Evolutionary conservation across 2,888 invertebrate species (phyloP), one percentile per base, ranked within the genome.

Genomic region (Tetanocera ferruginea): DNA sequence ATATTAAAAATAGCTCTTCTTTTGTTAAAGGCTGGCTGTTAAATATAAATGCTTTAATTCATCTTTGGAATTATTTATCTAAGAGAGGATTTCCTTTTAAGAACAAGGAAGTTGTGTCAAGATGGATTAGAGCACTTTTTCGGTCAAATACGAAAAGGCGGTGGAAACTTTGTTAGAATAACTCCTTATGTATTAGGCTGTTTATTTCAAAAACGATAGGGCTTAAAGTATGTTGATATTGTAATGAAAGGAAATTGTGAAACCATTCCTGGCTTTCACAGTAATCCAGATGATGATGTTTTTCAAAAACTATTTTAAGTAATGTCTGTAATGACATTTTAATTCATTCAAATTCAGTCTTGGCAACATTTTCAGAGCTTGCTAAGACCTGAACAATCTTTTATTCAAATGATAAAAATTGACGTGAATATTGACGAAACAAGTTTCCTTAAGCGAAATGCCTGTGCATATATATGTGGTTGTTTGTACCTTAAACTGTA

Each of bases 361-460:
- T 66, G 70, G 70, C 52, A 71, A 71, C 14, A 71, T 71, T 71
- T 52, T 25, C 28, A 52, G 31, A 70, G 70, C 43, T 37, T 70
- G 70, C 51, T 2, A 70, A 70, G 51, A 8, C 51, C 70, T 11
- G 70, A 25, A 23, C 64, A 64, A 5, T 28, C 64, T 9, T 28
- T 11, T 64, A 64, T 64, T 64, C 31, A 64, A 9, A 64, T 8
- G 31, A 64, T 25, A 9, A 8, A 23, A 34, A 66, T 31, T 28
- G n/a, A n/a, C n/a, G n/a, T n/a, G n/a, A n/a, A n/a, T n/a, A n/a
- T n/a, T n/a, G n/a, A n/a, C n/a, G n/a, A 66, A 31, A 34, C 5
- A 34, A 11, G 17, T 5, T 66, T 66, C 34, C 19, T 66, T 14
- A 17, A 66, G 9, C 25, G 9, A 8, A 66, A 66, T 37, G 31